Conservation (phyloP, 2,888 invertebrate genomes). For the Archips crataeganus region DNA sequence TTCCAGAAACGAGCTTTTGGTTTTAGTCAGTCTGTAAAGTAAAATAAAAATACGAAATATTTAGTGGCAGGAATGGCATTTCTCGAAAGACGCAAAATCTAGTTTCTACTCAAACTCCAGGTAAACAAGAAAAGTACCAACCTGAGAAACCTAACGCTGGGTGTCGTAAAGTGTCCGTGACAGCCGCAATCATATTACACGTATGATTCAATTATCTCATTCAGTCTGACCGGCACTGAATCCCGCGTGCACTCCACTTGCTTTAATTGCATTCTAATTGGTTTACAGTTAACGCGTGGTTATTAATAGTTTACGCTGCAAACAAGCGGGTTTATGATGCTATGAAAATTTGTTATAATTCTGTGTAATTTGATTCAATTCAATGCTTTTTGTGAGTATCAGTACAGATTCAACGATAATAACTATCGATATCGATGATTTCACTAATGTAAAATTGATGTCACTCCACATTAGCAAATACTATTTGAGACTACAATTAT, state of each 20-base stretch:
- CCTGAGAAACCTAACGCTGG: not conserved
- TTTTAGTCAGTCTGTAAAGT: too few species aligned
- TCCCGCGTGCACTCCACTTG: conserved; percentile 21
- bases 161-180: conserved; percentile 8
- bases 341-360: not conserved
- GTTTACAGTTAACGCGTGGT: conserved; percentile 34
- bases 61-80: too few species aligned
- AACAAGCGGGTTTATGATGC: too few species aligned
- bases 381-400: too few species aligned
- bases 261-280: conserved; percentile 41
- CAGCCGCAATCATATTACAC: conserved; percentile 32
- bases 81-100: not conserved
- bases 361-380: too few species aligned
- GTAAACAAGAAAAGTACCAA: not conserved
- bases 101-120: not conserved
- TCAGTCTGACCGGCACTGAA: conserved; percentile 24
- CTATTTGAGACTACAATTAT: too few species aligned
- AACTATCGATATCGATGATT: too few species aligned
- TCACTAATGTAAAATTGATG: too few species aligned
- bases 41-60: too few species aligned
- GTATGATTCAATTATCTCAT: conserved; percentile 36
- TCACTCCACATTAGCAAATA: too few species aligned
- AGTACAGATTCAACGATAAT: too few species aligned
- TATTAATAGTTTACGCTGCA: conserved; percentile 18
- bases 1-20: too few species aligned